These are phyloP conservation scores for Chrysodeixis includens DNA, from an alignment of 2,888 invertebrate species.

Conservation along the genomic window DNA sequence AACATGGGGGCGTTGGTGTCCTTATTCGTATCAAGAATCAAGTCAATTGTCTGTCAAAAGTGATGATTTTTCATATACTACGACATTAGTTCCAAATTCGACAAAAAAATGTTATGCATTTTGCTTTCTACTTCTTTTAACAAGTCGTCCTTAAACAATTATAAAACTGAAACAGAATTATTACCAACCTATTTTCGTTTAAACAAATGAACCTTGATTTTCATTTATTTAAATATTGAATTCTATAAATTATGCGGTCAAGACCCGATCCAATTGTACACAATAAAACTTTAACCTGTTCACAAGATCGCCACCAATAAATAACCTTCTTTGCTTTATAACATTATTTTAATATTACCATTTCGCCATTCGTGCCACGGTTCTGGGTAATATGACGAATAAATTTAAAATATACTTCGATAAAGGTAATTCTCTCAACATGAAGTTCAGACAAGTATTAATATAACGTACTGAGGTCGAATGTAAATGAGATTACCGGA, in stretches of 20 bases:
- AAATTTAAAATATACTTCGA: conserved; percentile 55
- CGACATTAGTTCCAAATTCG: too few species aligned
- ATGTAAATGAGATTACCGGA: conserved; percentile 65
- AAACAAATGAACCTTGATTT: background rate
- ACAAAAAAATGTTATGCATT: too few species aligned
- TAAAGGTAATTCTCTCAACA: conserved; percentile 62
- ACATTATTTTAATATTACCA: conserved; percentile 3
- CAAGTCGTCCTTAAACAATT: too few species aligned
- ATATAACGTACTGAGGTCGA: conserved; percentile 62
- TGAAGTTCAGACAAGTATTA: conserved; percentile 49
- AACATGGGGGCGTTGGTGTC: too few species aligned
- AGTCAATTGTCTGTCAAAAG: too few species aligned
- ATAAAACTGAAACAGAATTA: too few species aligned
- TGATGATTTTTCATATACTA: too few species aligned
- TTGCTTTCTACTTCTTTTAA: too few species aligned
- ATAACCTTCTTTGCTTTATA: background rate
- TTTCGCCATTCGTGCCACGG: background rate
- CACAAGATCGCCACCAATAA: background rate
- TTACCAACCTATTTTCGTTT: background rate
- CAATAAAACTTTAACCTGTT: conserved; percentile 2
- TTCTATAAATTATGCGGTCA: background rate
- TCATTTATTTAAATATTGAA: background rate
- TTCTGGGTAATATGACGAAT: conserved; percentile 21
- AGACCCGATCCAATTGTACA: background rate
- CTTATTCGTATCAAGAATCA: too few species aligned